Base-by-base conservation (phyloP, 2,113 vertebrate genomes). In the Gopherus evgoodei region DNA sequence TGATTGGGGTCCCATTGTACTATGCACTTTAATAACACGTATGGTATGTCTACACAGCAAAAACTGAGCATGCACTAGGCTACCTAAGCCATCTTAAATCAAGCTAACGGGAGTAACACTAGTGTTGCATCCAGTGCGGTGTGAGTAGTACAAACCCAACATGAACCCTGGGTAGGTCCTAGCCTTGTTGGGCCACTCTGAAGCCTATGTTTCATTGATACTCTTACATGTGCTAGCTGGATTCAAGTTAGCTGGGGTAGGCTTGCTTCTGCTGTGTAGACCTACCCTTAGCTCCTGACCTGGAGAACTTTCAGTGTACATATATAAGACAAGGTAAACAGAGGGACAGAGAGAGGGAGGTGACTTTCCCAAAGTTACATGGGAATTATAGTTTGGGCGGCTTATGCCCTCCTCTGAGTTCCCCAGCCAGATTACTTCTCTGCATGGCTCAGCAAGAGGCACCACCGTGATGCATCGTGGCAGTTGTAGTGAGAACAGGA, bases 281-380 rank as follows among this genome's bases (percentile, higher is more conserved):
- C 29, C 35, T n/a, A 22, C 17, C 19, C 35, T n/a, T n/a, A 4
- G 49, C 59, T 59, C 29, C 8, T 47, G 35, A 44, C 65, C 21
- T 38, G 86, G 89, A 13, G 0, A 49, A 27, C 7, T 53, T 94
- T 88, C 35, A 56, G 3, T 29, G 12, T 86, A 42, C 19, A 19
- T 1, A 59, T 2, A 69, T 27, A 90, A 84, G 22, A 42, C 3
- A 78, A 91, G 52, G 5, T 3, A 35, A 59, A 76, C 85, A 57
- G 35, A 27, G 0, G 1, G 88, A 87, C 50, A 90, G 50, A 85
- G 8, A 8, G 0, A 0, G 27, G n/a, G n/a, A 81, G 22, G 2
- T 69, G 27, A 57, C 0, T 0, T 14, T 75, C 57, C 56, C 50
- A 44, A 85, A 79, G 47, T 22, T 35, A 94, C 72, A 38, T 72